phyloP scores from a whole-genome alignment of 2,888 invertebrate genomes.

The Synergus laeviventris region DNA sequence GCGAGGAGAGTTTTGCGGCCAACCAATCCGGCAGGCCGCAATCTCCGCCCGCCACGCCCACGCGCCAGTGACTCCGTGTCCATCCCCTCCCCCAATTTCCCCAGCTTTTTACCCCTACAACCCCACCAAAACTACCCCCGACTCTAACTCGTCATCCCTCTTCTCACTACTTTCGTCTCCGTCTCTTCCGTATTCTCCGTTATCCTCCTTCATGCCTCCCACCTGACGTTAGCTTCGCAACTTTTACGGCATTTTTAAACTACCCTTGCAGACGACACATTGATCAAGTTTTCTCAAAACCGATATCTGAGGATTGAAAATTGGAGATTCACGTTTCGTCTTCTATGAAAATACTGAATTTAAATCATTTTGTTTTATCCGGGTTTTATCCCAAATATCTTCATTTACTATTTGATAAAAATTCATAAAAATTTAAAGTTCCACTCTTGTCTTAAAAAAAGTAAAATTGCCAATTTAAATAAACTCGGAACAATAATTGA shows the following conservation, averaged over 20 bases:
- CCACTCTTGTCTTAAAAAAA: too few relatives aligned
- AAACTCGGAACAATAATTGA: constrained; percentile 1
- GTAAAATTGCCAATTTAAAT: background rate
- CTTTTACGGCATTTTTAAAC: constrained; percentile 74
- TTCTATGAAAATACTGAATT: background rate
- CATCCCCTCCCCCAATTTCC: constrained; percentile 52
- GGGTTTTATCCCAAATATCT: too few relatives aligned
- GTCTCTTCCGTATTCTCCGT: constrained; percentile 44
- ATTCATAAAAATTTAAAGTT: too few relatives aligned
- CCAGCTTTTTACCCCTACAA: constrained; percentile 61
- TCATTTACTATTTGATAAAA: too few relatives aligned
- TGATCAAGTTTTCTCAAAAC: constrained; percentile 70
- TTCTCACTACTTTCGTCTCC: constrained; percentile 49
- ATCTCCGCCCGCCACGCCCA: constrained; percentile 72
- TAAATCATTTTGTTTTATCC: background rate
- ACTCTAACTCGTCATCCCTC: constrained; percentile 22
- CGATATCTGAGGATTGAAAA: constrained; percentile 39
- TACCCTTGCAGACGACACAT: constrained; percentile 72
- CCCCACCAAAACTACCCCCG: constrained; percentile 45
- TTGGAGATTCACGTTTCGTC: background rate
- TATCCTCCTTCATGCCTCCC: constrained; percentile 57
- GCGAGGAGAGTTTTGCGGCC: constrained; percentile 67
- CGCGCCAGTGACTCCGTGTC: constrained; percentile 68
- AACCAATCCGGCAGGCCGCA: constrained; percentile 72
- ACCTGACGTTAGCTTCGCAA: constrained; percentile 66